Conservation (phyloP, 64 coral and sea anemone species). For the Pachyseris speciosa region DNA sequence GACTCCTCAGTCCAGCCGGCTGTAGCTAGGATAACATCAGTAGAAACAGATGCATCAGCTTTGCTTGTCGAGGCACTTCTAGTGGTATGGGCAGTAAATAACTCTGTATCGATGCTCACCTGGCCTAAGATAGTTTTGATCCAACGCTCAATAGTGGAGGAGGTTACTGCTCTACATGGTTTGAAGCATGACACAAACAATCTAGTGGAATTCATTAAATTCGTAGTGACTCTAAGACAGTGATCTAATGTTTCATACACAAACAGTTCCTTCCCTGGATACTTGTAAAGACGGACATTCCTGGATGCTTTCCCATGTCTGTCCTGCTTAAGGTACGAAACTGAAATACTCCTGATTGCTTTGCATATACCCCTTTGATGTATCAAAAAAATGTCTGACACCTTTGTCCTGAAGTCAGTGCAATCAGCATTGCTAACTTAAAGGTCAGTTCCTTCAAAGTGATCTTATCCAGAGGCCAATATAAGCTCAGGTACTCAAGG, state of each 20-base stretch:
- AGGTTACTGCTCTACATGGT: slow-evolving; percentile 47
- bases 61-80: slow-evolving; percentile 20
- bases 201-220: slow-evolving; percentile 12
- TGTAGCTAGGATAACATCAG: neutral
- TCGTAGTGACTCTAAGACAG: slow-evolving; percentile 26
- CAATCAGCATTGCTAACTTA: slow-evolving; percentile 49
- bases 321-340: slow-evolving; percentile 67
- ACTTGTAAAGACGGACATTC: slow-evolving; percentile 59
- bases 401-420: slow-evolving; percentile 52
- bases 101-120: neutral
- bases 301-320: slow-evolving; percentile 55
- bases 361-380: neutral
- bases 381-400: slow-evolving; percentile 35
- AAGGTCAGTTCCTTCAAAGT: slow-evolving; percentile 50
- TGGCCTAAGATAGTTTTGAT: slow-evolving; percentile 19
- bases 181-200: slow-evolving; percentile 68
- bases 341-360: slow-evolving; percentile 34
- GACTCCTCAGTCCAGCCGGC: neutral
- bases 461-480: slow-evolving; percentile 39
- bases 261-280: slow-evolving; percentile 55
- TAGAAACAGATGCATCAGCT: neutral
- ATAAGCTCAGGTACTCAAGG: slow-evolving; percentile 1
- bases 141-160: slow-evolving; percentile 61
- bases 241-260: slow-evolving; percentile 61
- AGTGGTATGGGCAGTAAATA: slow-evolving; percentile 13